phyloP scores from a whole-genome alignment of 2,797 vertebrate genomes.

The Alca torda region DNA sequence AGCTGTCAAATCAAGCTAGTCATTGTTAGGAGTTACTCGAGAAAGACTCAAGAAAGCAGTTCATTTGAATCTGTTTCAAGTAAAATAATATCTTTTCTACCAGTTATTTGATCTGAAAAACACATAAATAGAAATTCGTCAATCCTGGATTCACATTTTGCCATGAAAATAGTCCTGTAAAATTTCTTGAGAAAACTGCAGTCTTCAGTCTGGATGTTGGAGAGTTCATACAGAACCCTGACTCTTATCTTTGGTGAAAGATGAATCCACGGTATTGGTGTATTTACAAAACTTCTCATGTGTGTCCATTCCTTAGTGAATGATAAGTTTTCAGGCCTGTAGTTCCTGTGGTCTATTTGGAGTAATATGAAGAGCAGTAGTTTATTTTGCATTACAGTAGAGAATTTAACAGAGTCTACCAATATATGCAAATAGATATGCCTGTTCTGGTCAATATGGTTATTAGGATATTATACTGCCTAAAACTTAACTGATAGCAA shows the following conservation, averaged over 20 bases:
- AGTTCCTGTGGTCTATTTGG: background rate
- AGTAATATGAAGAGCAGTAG: background rate
- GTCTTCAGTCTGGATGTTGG: background rate
- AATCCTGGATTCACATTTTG: background rate
- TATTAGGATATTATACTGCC: background rate
- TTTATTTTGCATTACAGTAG: background rate
- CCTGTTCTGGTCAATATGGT: background rate
- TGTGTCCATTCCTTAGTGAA: background rate
- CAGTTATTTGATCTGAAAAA: slow-evolving; percentile 8
- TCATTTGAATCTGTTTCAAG: slow-evolving; percentile 10
- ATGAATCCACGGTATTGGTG: background rate
- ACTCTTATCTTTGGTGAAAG: background rate
- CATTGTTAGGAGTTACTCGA: slow-evolving; percentile 49
- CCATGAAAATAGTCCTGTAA: background rate
- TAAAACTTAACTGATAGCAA: background rate
- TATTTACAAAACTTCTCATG: background rate
- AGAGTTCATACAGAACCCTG: background rate
- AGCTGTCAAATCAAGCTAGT: slow-evolving; percentile 65
- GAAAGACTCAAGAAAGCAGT: slow-evolving; percentile 25
- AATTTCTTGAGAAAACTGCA: background rate
- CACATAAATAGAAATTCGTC: background rate
- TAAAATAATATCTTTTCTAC: slow-evolving; percentile 26
- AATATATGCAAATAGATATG: background rate
- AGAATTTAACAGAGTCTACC: background rate
- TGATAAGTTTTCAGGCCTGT: background rate